Evolutionary conservation across 2,797 vertebrate species (phyloP), one percentile per base, ranked within the genome.

Genomic region (Epinephelus awoara): DNA sequence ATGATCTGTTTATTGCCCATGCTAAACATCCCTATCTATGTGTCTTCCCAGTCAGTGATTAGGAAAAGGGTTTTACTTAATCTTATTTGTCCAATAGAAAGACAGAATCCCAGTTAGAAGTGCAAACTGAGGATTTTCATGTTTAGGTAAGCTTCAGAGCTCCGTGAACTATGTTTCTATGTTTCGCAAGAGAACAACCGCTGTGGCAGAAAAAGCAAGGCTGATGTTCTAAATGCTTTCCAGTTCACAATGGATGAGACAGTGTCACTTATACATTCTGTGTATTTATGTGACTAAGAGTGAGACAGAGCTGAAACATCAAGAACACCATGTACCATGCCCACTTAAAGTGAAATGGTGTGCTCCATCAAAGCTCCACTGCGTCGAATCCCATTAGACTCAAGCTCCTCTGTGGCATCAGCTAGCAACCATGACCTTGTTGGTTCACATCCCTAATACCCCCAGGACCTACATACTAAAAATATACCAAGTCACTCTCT

Each of bases 351-450:
- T 72, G 44, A 83, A 80, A 83, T 85, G 23, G 76, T 81, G 40
- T 89, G 71, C 63, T 86, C 69, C 59, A 44, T 81, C 57, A 86
- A 80, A 80, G 51, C 52, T 75, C 23, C 55, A 3, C 63, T 72
- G 58, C 11, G 17, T 73, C 9, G 14, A 78, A 76, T 89, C 83
- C 80, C 80, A 75, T 85, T 68, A 73, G 79, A 88, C 51, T 84
- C 65, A 50, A 49, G 40, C 71, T 80, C 55, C 27, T 84, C 79
- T 73, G 80, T 78, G 79, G 67, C 82, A 79, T 85, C 71, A 67
- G 49, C 74, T 68, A 81, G 72, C 57, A 83, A 80, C 84, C 63
- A 47, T 85, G 84, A 92, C 85, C 90, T 89, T 80, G 76, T 84
- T 51, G 83, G 62, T 83, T 88, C 72, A 77, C 63, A 64, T 82